Base-by-base conservation (phyloP, 2,797 vertebrate genomes). In the Pantherophis alleghaniensis region DNA sequence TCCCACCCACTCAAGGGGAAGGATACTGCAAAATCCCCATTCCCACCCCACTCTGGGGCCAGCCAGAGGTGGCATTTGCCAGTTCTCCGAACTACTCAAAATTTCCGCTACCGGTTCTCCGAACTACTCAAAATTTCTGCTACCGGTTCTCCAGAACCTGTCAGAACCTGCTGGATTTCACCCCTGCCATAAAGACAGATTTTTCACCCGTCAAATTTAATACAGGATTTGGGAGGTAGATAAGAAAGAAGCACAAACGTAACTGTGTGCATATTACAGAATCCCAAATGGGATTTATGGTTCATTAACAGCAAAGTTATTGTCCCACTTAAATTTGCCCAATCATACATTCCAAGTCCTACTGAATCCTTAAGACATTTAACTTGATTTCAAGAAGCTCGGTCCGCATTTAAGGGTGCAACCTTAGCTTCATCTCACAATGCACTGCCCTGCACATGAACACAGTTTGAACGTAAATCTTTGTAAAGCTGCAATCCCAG, bases 371-470 rank as follows among this genome's bases (percentile, higher is more conserved):
- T 42, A 83, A 47, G 37, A 74, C 2, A 7, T 37, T 47, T 47
- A 56, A 32, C n/a, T 22, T 18, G 37, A 57, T 18, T 57, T 51
- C 61, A 20, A 59, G 18, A 55, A 42, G 24, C 24, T 61, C n/a
- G 1, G 6, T 88, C 56, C n/a, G 32, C 42, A 88, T 24, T 42
- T 7, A 63, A 83, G 42, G 3, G 18, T 0, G 53, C 26, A 32
- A 51, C 51, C 53, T 47, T 94, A 88, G 13, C 37, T 37, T 91
- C 92, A 95, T 87, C 88, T 9, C 59, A n/a, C 47, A 89, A 22
- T 32, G 94, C 94, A 89, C 26, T 92, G 96, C 22, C 89, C 56
- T 7, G 59, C 92, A 93, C 95, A 96, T 32, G 87, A 93, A 74
- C 24, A 42, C 51, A 56, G 92, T 61, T 94, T 94, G 63, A 94